These are phyloP conservation scores for Tethea ocularis DNA, from an alignment of 2,888 invertebrate species.

Conservation along the genomic window DNA sequence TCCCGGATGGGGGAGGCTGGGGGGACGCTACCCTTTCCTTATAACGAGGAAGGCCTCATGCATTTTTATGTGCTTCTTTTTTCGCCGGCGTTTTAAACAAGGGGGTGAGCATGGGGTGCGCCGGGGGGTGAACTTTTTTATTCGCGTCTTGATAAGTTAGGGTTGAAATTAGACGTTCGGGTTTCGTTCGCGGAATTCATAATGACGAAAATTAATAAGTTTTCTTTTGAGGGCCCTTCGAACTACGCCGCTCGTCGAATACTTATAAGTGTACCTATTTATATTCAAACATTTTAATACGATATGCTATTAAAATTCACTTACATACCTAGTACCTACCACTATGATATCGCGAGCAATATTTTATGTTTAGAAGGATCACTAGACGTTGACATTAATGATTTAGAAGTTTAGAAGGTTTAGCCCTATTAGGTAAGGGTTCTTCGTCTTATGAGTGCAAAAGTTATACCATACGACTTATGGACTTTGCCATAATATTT, in stretches of 20 bases:
- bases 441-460: no score
- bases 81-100: slow-evolving; percentile 85
- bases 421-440: no score
- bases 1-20: slow-evolving; percentile 63
- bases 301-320: slow-evolving; percentile 4
- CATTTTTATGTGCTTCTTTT: slow-evolving; percentile 85
- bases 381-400: neutral
- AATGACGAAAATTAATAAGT: slow-evolving; percentile 84
- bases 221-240: slow-evolving; percentile 78
- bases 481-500: no score
- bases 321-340: neutral
- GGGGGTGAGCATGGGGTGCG: slow-evolving; percentile 80
- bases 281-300: slow-evolving; percentile 25
- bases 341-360: neutral
- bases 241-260: slow-evolving; percentile 59
- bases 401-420: no score
- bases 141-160: slow-evolving; percentile 85
- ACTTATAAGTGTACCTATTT: slow-evolving; percentile 40
- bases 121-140: slow-evolving; percentile 82
- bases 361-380: neutral
- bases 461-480: no score
- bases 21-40: slow-evolving; percentile 83
- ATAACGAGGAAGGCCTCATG: slow-evolving; percentile 85
- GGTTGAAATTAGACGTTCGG: slow-evolving; percentile 85
- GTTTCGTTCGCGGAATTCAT: slow-evolving; percentile 84